phyloP scores from a whole-genome alignment of 2,888 invertebrate species.

The Dasypolia templi region DNA sequence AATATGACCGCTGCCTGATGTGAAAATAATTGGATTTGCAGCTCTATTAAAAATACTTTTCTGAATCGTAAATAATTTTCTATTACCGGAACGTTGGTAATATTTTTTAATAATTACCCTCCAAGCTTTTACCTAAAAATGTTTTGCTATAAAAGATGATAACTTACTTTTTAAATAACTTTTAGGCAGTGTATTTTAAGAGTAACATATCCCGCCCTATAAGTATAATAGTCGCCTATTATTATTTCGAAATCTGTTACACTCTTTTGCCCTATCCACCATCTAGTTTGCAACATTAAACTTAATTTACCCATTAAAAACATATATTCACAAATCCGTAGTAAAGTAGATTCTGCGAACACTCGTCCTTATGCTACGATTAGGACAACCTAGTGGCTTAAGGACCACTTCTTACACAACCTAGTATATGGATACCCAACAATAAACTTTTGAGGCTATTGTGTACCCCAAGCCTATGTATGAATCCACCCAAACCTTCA shows the following conservation, averaged over 20 bases:
- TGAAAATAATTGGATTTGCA: constrained; percentile 55
- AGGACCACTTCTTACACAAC: not conserved
- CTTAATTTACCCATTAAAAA: not conserved
- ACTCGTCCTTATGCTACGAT: not conserved
- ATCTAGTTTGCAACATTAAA: not conserved
- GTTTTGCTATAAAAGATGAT: constrained; percentile 3
- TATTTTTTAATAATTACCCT: constrained; percentile 41
- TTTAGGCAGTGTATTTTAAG: constrained; percentile 12
- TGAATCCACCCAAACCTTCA: constrained; percentile 32
- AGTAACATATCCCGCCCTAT: not conserved
- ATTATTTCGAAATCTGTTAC: too few species aligned
- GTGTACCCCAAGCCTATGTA: constrained; percentile 2
- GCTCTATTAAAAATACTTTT: constrained; percentile 49
- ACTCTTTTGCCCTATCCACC: not conserved
- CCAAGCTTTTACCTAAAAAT: constrained; percentile 13
- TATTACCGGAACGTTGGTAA: constrained; percentile 30
- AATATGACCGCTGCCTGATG: constrained; percentile 43
- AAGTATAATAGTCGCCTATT: too few species aligned
- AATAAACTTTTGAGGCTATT: constrained; percentile 43
- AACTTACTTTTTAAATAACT: constrained; percentile 17
- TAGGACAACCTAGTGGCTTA: constrained; percentile 5
- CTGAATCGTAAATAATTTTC: constrained; percentile 45
- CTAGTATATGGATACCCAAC: constrained; percentile 9
- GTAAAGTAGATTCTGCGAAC: not conserved
- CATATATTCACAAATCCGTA: not conserved